These are phyloP conservation scores for Lepus timidus DNA, from an alignment of 2,113 vertebrate genomes.

Conservation along the genomic window DNA sequence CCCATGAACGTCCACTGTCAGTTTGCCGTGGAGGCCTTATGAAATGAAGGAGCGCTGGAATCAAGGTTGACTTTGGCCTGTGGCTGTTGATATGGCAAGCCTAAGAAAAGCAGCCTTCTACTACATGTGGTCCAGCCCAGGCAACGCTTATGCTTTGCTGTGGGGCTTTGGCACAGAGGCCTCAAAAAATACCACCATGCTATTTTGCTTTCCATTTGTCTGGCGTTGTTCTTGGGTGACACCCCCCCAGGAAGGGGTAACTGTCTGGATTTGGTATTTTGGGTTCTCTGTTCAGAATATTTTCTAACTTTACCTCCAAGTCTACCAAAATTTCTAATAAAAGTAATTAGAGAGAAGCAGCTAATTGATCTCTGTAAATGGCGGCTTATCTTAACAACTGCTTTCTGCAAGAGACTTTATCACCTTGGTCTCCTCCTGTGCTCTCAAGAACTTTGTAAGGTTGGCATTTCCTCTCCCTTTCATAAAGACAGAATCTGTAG, in stretches of 20 bases:
- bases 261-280: background rate
- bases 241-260: background rate
- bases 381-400: background rate
- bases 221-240: background rate
- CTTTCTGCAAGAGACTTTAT: too few species aligned
- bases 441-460: accelerated
- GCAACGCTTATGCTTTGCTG: background rate
- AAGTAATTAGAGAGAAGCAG: too few species aligned
- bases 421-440: background rate
- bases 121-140: background rate
- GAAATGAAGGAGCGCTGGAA: background rate
- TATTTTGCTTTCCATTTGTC: constrained; percentile 33
- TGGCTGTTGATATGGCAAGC: background rate
- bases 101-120: background rate
- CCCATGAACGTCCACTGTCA: background rate
- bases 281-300: background rate
- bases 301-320: background rate
- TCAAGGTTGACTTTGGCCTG: background rate
- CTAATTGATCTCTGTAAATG: too few species aligned
- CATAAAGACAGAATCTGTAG: background rate
- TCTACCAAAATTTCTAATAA: background rate
- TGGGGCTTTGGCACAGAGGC: background rate
- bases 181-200: background rate
- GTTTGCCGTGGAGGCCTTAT: background rate
- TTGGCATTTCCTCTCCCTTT: background rate